Evolutionary conservation across 2,888 invertebrate genomes (phyloP), one percentile per base, ranked within the genome.

Genomic region (Spodoptera exigua): DNA sequence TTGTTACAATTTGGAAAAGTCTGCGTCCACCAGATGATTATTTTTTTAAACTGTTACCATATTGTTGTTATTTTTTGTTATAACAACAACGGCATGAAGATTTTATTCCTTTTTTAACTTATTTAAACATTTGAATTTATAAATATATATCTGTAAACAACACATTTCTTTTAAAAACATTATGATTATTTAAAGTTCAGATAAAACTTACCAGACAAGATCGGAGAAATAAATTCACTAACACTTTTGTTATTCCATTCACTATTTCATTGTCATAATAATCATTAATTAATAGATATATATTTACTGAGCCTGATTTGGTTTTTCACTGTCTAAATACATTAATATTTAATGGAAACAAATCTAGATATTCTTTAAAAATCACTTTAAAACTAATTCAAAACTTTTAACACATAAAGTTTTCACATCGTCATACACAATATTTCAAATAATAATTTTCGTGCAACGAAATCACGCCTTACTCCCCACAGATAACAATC

Each of bases 361-460:
- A 27, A 5, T 27, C 4, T 9, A 39, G 49, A 44, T 14, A 43
- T n/a, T 16, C 44, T 47, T 71, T 18, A 0, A 13, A 16, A 66
- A 64, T 56, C 74, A 72, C 64, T 64, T 60, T 40, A 1, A 52
- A 76, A 64, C 45, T 56, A 44, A 51, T 34, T 51, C 43, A 10
- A 52, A 57, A 70, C 60, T 59, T 64, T 76, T 76, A 52, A 17
- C 69, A 73, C 73, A 46, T 43, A 16, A 27, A 44, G 43, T 52
- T 49, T 56, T 54, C 61, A 68, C 60, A 47, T 49, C 41, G 39
- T 49, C 32, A 52, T 32, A 46, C 61, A 61, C 51, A 27, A 27
- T 18, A n/a, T n/a, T n/a, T n/a, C n/a, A n/a, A 3, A 27, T 27
- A 16, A 40, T 44, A 35, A 14, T 44, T 39, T 56, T 40, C n/a